Percentiles rank a stretch among this genome's conserved stretches.
These are phyloP conservation scores for Sinocyclocheilus grahami DNA, from an alignment of 2,113 vertebrate genomes.

Conservation along the genomic window DNA sequence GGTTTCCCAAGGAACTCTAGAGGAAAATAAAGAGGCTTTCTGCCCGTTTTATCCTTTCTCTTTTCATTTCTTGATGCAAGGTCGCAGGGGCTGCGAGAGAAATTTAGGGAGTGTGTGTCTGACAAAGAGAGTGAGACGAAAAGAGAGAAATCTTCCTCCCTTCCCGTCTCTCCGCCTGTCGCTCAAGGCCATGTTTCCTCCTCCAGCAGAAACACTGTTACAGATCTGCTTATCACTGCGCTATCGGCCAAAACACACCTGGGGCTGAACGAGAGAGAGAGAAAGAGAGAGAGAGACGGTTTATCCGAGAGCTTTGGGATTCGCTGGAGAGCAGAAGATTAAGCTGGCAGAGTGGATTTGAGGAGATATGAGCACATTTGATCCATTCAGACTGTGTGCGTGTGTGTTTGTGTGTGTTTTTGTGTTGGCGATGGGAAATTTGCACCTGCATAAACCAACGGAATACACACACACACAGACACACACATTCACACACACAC, in stretches of 20 bases:
- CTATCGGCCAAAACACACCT: neutral
- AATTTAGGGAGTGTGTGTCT: conserved; percentile 67
- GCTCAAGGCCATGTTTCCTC: conserved; percentile 77
- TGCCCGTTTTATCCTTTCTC: conserved; percentile 8
- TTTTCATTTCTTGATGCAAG: conserved; percentile 60
- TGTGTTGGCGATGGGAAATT: conserved; percentile 55
- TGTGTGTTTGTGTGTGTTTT: neutral
- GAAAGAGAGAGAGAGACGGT: neutral
- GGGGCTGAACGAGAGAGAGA: neutral
- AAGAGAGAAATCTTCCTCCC: conserved; percentile 58
- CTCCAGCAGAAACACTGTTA: conserved; percentile 45
- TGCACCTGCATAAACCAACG: conserved; percentile 73
- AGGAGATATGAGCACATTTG: no score
- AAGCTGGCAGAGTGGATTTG: no score
- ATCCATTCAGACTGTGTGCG: neutral
- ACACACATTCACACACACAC: neutral
- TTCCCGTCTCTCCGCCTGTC: conserved; percentile 53
- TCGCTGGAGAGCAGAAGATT: neutral
- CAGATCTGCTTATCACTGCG: neutral
- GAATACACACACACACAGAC: conserved; percentile 45
- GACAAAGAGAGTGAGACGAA: conserved; percentile 52
- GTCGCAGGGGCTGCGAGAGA: conserved; percentile 54
- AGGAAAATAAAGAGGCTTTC: neutral
- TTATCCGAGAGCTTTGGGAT: no score
- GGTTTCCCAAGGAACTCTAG: neutral